phyloP scores from a whole-genome alignment of 2,888 invertebrate genomes.

The Eupeodes latifasciatus region DNA sequence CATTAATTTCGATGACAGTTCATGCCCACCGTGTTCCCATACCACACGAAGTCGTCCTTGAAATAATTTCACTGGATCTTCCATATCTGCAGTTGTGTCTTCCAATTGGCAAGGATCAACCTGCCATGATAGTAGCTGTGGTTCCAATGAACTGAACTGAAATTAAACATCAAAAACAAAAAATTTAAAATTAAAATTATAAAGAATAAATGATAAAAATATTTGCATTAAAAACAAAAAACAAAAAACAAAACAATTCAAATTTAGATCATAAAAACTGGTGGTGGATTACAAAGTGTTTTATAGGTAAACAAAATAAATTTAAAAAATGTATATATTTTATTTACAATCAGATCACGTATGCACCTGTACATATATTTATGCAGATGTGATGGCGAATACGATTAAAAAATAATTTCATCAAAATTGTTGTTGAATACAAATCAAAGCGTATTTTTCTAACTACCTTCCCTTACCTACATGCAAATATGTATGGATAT shows the following conservation, averaged over 20 bases:
- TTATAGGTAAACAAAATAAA: slow-evolving; percentile 23
- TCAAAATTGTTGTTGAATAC: slow-evolving; percentile 35
- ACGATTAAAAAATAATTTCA: slow-evolving; percentile 60
- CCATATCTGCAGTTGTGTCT: slow-evolving; percentile 85
- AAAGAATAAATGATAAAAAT: slow-evolving; percentile 17
- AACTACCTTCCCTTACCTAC: no score
- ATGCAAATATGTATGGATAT: slow-evolving; percentile 1
- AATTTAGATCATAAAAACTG: slow-evolving; percentile 7
- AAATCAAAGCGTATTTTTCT: slow-evolving; percentile 3
- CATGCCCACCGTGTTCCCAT: slow-evolving; percentile 84
- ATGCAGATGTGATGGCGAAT: not conserved
- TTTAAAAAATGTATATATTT: not conserved
- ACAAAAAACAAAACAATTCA: not conserved
- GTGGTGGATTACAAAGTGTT: not conserved
- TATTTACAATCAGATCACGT: slow-evolving; percentile 57
- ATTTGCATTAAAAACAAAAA: slow-evolving; percentile 27
- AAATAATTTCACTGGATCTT: slow-evolving; percentile 86
- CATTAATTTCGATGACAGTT: slow-evolving; percentile 82
- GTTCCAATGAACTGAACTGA: slow-evolving; percentile 82
- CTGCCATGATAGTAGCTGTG: slow-evolving; percentile 85
- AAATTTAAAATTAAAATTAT: slow-evolving; percentile 4
- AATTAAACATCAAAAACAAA: slow-evolving; percentile 43
- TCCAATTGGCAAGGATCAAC: slow-evolving; percentile 85
- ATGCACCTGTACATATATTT: not conserved
- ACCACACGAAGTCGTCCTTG: slow-evolving; percentile 86